Percentiles rank a stretch among this genome's conserved stretches.
Evolutionary conservation across 1,140 invertebrate species (phyloP).

Genomic region (Caenorhabditis elegans): WBcel235 BX284606.5:899501-900000

Average conservation of each 20-base stretch:
- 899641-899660: constrained; percentile 34
- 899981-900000: too few species aligned
- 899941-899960: too few species aligned
- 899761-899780: constrained; percentile 9
- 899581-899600: background rate
- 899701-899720: constrained; percentile 42
- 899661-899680: background rate
- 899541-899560: background rate
- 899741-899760: background rate
- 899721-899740: background rate
- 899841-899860: constrained; percentile 30
- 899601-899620: background rate
- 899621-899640: background rate
- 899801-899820: background rate
- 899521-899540: too few species aligned
- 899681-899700: background rate
- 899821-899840: constrained; percentile 3
- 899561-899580: background rate
- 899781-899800: background rate
- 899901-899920: too few species aligned
- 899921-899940: too few species aligned
- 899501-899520: too few species aligned
- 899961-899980: too few species aligned
- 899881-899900: too few species aligned
- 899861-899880: background rate